Percentiles rank a stretch among this genome's conserved stretches.
phyloP scores from a whole-genome alignment of 2,797 vertebrate genomes.

The Erpetoichthys calabaricus region DNA sequence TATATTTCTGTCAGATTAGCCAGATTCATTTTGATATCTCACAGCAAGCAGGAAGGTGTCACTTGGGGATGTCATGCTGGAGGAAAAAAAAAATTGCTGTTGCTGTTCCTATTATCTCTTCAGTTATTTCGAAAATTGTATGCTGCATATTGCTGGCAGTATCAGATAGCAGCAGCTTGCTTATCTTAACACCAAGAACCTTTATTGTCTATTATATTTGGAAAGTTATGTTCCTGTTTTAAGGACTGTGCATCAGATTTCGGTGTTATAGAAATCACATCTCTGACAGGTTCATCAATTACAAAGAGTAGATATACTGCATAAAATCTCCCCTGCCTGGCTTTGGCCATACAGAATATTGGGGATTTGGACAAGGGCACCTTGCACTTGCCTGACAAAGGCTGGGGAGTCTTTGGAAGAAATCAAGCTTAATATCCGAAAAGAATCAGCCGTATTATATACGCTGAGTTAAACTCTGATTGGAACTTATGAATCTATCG shows the following conservation, averaged over 20 bases:
- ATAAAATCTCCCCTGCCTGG: conserved; percentile 11
- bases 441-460: no score
- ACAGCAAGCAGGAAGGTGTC: no score
- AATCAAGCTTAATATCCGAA: no score
- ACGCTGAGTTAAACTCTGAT: no score
- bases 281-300: conserved; percentile 15
- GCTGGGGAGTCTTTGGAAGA: no score
- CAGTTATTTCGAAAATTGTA: not conserved
- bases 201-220: not conserved
- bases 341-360: not conserved
- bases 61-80: no score
- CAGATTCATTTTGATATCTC: no score
- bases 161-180: conserved; percentile 8
- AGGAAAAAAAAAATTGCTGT: not conserved
- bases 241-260: not conserved
- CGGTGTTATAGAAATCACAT: not conserved
- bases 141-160: not conserved
- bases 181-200: conserved; percentile 7
- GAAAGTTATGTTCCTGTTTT: not conserved
- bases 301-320: not conserved
- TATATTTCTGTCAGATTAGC: no score
- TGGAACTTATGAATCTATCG: no score
- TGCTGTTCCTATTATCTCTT: not conserved
- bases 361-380: conserved; percentile 4
- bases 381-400: conserved; percentile 1